Conservation (phyloP, 2,113 vertebrate species). For the Aviceda subcristata region DNA sequence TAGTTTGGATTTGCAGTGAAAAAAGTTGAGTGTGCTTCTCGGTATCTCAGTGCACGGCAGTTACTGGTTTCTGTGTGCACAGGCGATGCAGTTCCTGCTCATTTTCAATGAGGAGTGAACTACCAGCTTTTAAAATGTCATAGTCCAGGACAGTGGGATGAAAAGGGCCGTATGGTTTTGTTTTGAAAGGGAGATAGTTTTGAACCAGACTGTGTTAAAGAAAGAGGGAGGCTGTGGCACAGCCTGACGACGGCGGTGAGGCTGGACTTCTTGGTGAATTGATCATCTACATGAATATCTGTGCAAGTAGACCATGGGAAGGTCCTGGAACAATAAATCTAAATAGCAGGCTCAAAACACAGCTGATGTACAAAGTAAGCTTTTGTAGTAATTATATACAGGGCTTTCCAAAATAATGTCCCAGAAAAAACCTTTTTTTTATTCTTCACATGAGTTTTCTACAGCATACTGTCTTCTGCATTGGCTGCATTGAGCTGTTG, state of each 20-base stretch:
- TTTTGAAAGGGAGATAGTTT: neutral
- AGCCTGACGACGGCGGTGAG: neutral
- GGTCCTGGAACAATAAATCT: neutral
- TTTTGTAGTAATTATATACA: neutral
- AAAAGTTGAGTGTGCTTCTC: neutral
- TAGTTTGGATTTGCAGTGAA: neutral
- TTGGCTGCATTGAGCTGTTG: neutral
- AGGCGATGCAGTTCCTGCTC: neutral
- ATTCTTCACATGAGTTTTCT: neutral
- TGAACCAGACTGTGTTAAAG: neutral
- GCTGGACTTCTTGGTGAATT: neutral
- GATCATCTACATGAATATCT: neutral
- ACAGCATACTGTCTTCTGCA: fast-evolving
- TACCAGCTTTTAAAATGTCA: neutral
- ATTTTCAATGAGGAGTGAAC: neutral
- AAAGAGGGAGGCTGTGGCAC: neutral
- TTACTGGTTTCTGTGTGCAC: neutral
- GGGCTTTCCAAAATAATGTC: neutral
- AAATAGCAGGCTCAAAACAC: neutral
- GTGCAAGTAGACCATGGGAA: neutral
- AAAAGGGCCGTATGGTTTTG: fast-evolving
- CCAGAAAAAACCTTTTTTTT: neutral
- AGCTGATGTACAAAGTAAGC: neutral
- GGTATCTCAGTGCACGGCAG: fast-evolving
- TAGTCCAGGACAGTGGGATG: neutral